These are phyloP conservation scores for Catostomus latipinnis DNA, from an alignment of 2,797 vertebrate genomes.

Conservation along the genomic window DNA sequence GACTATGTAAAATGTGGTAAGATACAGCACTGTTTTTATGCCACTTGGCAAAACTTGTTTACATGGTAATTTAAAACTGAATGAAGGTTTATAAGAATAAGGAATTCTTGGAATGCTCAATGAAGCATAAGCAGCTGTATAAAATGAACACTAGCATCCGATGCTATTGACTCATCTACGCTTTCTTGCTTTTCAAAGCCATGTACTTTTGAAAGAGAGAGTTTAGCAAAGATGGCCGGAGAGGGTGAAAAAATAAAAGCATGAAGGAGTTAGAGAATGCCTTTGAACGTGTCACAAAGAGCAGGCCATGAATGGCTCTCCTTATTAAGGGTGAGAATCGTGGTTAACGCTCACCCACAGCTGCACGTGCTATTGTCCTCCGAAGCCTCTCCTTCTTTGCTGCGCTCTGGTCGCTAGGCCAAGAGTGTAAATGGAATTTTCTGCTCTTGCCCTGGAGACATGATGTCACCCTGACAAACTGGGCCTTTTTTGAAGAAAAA, in stretches of 20 bases:
- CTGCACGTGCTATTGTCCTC: slow-evolving; percentile 76
- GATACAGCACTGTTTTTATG: not conserved
- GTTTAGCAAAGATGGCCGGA: slow-evolving; percentile 67
- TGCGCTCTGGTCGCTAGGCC: slow-evolving; percentile 67
- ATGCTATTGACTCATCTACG: slow-evolving; percentile 34
- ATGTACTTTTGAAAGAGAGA: slow-evolving; percentile 24
- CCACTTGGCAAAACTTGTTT: not conserved
- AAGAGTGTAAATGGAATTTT: slow-evolving; percentile 77
- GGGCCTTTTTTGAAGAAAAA: slow-evolving; percentile 69
- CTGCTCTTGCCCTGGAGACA: slow-evolving; percentile 70
- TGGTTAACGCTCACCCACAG: slow-evolving; percentile 76
- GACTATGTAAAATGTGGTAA: not conserved
- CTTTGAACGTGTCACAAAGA: slow-evolving; percentile 62
- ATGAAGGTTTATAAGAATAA: not conserved
- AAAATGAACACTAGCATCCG: slow-evolving; percentile 36
- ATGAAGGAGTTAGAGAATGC: slow-evolving; percentile 73
- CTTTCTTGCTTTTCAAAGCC: slow-evolving; percentile 46
- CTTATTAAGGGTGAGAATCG: slow-evolving; percentile 74
- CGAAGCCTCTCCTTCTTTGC: slow-evolving; percentile 58
- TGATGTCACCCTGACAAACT: slow-evolving; percentile 78
- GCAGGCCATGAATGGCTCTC: slow-evolving; percentile 70
- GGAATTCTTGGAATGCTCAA: slow-evolving; percentile 16
- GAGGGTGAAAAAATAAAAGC: slow-evolving; percentile 48
- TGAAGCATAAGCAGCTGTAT: slow-evolving; percentile 41
- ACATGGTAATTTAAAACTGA: slow-evolving; percentile 1